These are phyloP conservation scores for Graphium colonna DNA, from an alignment of 2,888 invertebrate genomes.

Conservation along the genomic window DNA sequence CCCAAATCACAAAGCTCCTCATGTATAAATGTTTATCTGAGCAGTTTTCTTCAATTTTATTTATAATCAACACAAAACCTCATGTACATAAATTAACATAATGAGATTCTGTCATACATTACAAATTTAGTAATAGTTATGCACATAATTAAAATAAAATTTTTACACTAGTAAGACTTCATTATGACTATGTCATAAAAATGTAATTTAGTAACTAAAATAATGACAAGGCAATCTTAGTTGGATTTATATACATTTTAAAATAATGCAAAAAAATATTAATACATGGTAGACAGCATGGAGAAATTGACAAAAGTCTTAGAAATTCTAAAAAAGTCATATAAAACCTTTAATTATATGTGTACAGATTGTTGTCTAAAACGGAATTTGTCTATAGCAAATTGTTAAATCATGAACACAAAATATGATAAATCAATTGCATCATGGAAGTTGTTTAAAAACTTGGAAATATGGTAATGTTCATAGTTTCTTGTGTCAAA, in stretches of 20 bases:
- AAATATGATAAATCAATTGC: neutral
- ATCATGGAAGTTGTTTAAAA: conserved; percentile 7
- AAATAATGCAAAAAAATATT: neutral
- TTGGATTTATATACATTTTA: neutral
- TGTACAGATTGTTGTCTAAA: too few relatives aligned
- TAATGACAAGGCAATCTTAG: neutral
- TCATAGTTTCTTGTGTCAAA: neutral
- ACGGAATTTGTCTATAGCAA: too few relatives aligned
- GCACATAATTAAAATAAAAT: neutral
- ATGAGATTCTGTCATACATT: neutral
- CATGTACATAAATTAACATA: neutral
- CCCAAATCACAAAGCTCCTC: too few relatives aligned
- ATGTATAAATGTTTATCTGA: too few relatives aligned
- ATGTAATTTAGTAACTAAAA: neutral
- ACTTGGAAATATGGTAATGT: conserved; percentile 34
- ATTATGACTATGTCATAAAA: neutral
- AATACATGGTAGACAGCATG: too few relatives aligned
- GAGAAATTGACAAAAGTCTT: too few relatives aligned
- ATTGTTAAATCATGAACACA: too few relatives aligned
- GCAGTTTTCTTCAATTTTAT: too few relatives aligned
- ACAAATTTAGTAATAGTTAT: neutral
- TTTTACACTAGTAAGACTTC: neutral
- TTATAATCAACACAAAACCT: neutral
- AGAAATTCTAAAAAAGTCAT: too few relatives aligned
- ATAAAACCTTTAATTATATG: too few relatives aligned